These are phyloP conservation scores for Anhinga rufa DNA, from an alignment of 2,113 vertebrate genomes.

Conservation along the genomic window DNA sequence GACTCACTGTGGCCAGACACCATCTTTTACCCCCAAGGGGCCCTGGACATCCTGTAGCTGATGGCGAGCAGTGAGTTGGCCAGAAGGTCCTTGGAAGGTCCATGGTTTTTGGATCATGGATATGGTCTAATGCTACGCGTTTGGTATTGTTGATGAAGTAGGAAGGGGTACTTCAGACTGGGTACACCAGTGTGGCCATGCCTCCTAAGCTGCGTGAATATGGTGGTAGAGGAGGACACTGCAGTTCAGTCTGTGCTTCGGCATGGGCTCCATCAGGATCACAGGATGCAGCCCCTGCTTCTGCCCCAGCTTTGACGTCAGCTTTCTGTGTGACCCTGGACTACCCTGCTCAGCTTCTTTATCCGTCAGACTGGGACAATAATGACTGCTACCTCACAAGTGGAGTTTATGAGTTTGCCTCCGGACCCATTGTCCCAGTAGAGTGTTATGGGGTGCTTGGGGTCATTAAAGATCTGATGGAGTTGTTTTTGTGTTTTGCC, in stretches of 20 bases:
- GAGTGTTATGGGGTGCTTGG: background rate
- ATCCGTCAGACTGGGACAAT: background rate
- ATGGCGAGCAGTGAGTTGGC: background rate
- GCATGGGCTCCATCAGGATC: background rate
- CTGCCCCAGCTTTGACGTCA: background rate
- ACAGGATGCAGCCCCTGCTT: background rate
- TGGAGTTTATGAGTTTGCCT: background rate
- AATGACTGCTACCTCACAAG: background rate
- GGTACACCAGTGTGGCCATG: background rate
- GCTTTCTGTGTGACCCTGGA: background rate
- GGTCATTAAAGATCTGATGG: background rate
- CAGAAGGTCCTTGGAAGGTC: background rate
- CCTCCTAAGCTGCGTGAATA: background rate
- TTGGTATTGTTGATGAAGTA: background rate
- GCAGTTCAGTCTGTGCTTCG: rapidly evolving
- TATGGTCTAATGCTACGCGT: background rate
- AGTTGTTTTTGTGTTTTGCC: background rate
- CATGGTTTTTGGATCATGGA: background rate
- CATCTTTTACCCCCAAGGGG: too few relatives aligned
- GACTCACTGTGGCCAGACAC: background rate
- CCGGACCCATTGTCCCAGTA: background rate
- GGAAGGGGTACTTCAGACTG: background rate
- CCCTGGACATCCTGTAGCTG: background rate
- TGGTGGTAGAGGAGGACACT: background rate
- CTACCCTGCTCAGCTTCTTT: background rate